A percentile compares a stretch with the other conserved stretches of the same genome.
Evolutionary conservation across 2,797 vertebrate genomes (phyloP).

Genomic region (Acrossocheilus wenchowensis): DNA sequence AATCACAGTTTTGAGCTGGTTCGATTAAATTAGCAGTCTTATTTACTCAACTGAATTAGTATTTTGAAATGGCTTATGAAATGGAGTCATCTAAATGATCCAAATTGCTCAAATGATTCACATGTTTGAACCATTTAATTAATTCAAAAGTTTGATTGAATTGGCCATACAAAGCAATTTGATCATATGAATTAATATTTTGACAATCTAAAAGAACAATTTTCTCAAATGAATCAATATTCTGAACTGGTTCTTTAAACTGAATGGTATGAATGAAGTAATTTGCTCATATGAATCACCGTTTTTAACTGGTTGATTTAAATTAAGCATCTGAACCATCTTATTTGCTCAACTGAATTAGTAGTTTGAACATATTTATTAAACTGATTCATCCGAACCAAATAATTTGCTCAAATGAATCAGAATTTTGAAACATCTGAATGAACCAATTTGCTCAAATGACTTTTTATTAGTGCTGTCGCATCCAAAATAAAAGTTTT

Average conservation of each 20-base stretch:
- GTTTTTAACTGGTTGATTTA: background rate
- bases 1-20: background rate
- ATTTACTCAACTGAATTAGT: background rate
- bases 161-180: background rate
- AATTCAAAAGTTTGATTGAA: background rate
- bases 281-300: background rate
- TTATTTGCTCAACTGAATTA: background rate
- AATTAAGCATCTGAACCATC: background rate
- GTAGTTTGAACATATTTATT: background rate
- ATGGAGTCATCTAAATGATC: background rate
- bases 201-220: no score
- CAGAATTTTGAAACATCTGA: background rate
- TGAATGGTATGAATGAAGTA: background rate
- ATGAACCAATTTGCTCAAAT: background rate
- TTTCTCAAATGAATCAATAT: background rate
- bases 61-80: background rate
- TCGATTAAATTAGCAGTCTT: no score
- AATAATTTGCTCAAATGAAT: background rate
- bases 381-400: background rate
- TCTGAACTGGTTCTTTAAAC: background rate
- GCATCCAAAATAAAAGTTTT: no score
- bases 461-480: background rate
- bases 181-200: background rate
- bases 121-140: background rate
- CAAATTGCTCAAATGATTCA: background rate